Evolutionary conservation across 2,797 vertebrate species (phyloP).

Genomic region (Astyanax mexicanus): DNA sequence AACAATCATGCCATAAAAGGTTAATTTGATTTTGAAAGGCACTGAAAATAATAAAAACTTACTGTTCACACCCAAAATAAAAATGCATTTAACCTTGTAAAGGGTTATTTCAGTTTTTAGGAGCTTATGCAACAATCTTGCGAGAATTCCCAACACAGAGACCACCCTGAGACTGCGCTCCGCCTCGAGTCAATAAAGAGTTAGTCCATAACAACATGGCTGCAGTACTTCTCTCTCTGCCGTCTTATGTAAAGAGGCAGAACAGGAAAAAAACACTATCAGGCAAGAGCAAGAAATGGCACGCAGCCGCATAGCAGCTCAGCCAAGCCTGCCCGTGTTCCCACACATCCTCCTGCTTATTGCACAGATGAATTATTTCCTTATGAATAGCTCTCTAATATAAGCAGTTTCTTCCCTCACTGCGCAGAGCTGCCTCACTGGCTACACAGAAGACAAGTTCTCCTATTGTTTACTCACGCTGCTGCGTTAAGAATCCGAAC

Average conservation of each 20-base stretch:
- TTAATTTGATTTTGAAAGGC: background rate
- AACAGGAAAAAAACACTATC: slow-evolving; percentile 45
- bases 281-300: slow-evolving; percentile 55
- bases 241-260: slow-evolving; percentile 33
- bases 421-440: slow-evolving; percentile 30
- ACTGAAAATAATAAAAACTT: background rate
- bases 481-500: background rate
- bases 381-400: slow-evolving; percentile 64
- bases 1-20: no score
- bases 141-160: slow-evolving; percentile 49
- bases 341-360: slow-evolving; percentile 49
- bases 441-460: slow-evolving; percentile 12
- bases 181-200: slow-evolving; percentile 58
- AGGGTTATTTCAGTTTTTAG: background rate
- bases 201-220: slow-evolving; percentile 53
- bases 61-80: background rate
- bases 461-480: slow-evolving; percentile 1
- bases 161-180: slow-evolving; percentile 58
- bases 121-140: slow-evolving; percentile 7
- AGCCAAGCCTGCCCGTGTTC: slow-evolving; percentile 61
- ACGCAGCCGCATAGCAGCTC: slow-evolving; percentile 68
- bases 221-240: slow-evolving; percentile 39
- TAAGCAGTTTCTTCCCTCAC: slow-evolving; percentile 55
- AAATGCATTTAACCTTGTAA: background rate
- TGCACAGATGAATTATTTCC: slow-evolving; percentile 66